Base-by-base conservation (phyloP, 2,113 vertebrate genomes). In the Mionectes macconnelli region DNA sequence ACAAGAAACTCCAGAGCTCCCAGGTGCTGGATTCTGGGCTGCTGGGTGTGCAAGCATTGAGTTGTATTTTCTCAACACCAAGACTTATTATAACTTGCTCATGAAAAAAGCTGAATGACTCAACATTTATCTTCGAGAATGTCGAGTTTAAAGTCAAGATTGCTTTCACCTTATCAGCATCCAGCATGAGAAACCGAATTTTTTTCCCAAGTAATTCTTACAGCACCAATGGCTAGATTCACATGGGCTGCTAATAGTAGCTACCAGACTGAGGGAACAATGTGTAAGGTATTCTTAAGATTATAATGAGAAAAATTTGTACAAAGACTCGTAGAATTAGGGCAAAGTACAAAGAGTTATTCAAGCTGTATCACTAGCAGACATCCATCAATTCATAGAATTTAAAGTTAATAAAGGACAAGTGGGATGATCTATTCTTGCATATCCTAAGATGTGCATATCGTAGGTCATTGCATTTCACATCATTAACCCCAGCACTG, bases 281-380 rank as follows among this genome's bases (percentile, higher is more conserved):
- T 57, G 86, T 14, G 33, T 76, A 90, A 93, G 73, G 75, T 93
- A 88, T 91, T 94, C 91, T 96, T 93, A 85, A 91, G 79, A 94
- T 87, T 82, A 87, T 85, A 90, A 94, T 95, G 89, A 94, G 93
- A 93, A 93, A 94, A 96, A 95, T 44, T 75, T 64, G 56, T 88
- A 93, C 67, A 94, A 96, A 95, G 93, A 59, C 79, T 80, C 44
- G 80, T 28, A 93, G 89, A 97, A 94, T 93, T 92, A 96, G 80
- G 95, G 56, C 89, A 87, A 90, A 87, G 76, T 89, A 94, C 75
- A 94, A 94, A 84, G 89, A 93, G 53, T 77, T 92, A 94, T 87
- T 96, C 84, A 91, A 77, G 75, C 67, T 74, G 42, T 89, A 89
- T 84, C 78, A 64, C 82, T 90, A 87, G 75, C 87, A 90, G 79